Evolutionary conservation across 2,888 invertebrate species (phyloP).

Genomic region (Nesidiocoris tenuis): DNA sequence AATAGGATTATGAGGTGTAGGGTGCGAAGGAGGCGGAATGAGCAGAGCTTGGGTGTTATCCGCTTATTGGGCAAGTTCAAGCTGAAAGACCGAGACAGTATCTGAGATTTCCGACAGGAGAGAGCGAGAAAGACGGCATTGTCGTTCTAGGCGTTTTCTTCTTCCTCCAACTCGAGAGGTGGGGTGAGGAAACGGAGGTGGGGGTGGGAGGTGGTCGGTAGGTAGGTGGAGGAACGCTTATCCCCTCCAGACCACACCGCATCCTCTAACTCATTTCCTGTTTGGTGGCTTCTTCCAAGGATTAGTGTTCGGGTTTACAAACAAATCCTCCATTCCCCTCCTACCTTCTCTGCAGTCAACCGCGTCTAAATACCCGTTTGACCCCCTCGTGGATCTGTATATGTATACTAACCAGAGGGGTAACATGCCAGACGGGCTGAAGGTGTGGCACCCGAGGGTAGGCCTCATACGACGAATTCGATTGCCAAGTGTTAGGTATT

Average conservation of each 20-base stretch:
- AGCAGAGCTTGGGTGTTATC: slow-evolving; percentile 17
- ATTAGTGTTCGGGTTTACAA: slow-evolving; percentile 8
- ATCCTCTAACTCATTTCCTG: not conserved
- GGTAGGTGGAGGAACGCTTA: slow-evolving; percentile 23
- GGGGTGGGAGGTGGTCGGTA: too few relatives aligned
- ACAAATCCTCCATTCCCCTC: not conserved
- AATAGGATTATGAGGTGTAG: slow-evolving; percentile 39
- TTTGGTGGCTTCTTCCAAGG: slow-evolving; percentile 9
- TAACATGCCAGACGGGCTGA: too few relatives aligned
- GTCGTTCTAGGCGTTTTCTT: not conserved
- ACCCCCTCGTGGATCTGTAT: too few relatives aligned
- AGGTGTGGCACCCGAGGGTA: too few relatives aligned
- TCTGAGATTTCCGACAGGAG: not conserved
- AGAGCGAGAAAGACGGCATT: not conserved
- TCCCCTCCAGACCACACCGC: slow-evolving; percentile 1
- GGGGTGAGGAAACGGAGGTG: not conserved
- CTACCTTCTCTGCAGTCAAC: not conserved
- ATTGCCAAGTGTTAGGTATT: too few relatives aligned
- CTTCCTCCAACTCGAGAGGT: not conserved
- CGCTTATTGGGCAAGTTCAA: slow-evolving; percentile 26
- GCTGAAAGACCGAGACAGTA: slow-evolving; percentile 3
- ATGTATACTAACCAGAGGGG: too few relatives aligned
- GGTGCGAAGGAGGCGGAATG: not conserved
- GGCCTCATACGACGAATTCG: too few relatives aligned
- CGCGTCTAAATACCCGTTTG: not conserved